A percentile compares a stretch with the other conserved stretches of the same genome.
phyloP scores from a whole-genome alignment of 1,140 invertebrate genomes.

The Caenorhabditis tropicalis region DNA sequence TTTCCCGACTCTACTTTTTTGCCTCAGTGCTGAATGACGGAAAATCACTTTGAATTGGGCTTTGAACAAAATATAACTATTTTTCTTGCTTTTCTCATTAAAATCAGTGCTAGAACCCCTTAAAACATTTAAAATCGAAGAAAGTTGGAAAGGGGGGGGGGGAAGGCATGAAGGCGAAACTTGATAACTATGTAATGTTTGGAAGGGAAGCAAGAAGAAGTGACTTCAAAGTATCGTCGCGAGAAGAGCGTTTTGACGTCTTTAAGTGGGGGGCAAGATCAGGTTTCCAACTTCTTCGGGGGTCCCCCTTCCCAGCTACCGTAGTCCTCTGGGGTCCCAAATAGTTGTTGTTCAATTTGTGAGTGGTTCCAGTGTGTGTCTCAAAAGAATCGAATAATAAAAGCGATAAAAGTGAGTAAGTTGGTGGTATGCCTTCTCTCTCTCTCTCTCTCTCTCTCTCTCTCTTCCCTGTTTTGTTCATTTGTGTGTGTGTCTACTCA shows the following conservation, averaged over 20 bases:
- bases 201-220: neutral
- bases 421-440: neutral
- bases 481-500: conserved; percentile 30
- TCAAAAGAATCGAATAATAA: conserved; percentile 39
- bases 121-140: too few species aligned
- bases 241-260: conserved; percentile 44
- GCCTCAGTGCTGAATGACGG: too few species aligned
- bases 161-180: too few species aligned
- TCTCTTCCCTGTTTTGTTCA: conserved; percentile 24
- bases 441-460: neutral
- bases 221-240: conserved; percentile 32
- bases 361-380: neutral
- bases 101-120: too few species aligned
- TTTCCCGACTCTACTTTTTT: too few species aligned
- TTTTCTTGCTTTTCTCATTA: too few species aligned
- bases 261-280: conserved; percentile 19
- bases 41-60: too few species aligned
- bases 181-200: conserved; percentile 31
- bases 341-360: conserved; percentile 44
- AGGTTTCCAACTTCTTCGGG: conserved; percentile 24
- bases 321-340: too few species aligned
- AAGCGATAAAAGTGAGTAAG: conserved; percentile 45
- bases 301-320: neutral
- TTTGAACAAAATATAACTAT: too few species aligned
- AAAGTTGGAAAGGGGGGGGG: too few species aligned